Percentiles rank a stretch among this genome's conserved stretches.
These are phyloP conservation scores for Chaenodraco wilsoni DNA, from an alignment of 2,797 vertebrate genomes.

Conservation along the genomic window DNA sequence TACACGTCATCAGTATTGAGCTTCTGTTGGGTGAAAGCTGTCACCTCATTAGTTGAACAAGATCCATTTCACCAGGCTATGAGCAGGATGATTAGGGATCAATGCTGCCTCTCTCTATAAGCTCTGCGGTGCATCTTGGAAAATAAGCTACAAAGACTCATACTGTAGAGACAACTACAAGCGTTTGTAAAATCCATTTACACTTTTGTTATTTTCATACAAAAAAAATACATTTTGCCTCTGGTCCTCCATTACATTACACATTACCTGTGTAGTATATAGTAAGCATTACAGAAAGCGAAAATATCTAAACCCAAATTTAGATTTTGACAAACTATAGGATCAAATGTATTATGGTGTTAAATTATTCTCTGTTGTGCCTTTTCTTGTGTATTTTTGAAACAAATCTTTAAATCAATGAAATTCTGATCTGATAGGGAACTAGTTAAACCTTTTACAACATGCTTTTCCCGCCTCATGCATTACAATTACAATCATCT, in stretches of 20 bases:
- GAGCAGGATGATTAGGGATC: constrained; percentile 46
- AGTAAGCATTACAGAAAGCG: neutral
- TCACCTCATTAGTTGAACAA: constrained; percentile 39
- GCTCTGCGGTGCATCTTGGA: constrained; percentile 12
- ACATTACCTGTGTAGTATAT: neutral
- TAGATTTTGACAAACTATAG: neutral
- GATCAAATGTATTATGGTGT: neutral
- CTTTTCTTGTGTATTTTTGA: too few species aligned
- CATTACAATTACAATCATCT: too few species aligned
- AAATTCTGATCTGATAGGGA: too few species aligned
- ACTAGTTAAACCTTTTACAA: too few species aligned
- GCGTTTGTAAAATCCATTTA: neutral
- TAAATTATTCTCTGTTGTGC: neutral
- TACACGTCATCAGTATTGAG: constrained; percentile 42
- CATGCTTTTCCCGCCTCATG: too few species aligned
- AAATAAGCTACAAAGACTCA: constrained; percentile 1
- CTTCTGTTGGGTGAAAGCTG: constrained; percentile 29
- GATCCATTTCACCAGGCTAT: constrained; percentile 39
- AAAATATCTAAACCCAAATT: neutral
- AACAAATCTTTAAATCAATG: too few species aligned
- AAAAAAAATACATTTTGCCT: too few species aligned
- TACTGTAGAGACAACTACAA: neutral
- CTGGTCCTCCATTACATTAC: neutral
- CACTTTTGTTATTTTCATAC: neutral
- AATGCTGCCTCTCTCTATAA: constrained; percentile 28